phyloP scores from a whole-genome alignment of 2,797 vertebrate species.

The Presbytis comata region DNA sequence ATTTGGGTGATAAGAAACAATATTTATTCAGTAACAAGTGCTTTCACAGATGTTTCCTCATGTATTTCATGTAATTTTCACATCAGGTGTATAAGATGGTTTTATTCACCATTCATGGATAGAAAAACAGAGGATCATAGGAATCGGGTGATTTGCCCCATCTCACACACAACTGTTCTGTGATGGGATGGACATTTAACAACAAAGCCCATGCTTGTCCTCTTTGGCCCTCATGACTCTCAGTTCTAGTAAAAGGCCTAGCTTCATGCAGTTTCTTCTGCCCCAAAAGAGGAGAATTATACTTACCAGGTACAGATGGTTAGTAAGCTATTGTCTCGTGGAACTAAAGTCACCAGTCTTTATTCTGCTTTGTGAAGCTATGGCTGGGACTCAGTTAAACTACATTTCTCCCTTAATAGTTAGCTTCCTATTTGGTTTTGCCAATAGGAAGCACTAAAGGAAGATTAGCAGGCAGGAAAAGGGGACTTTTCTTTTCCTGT shows the following conservation, averaged over 20 bases:
- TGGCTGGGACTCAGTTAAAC: not conserved
- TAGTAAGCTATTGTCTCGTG: not conserved
- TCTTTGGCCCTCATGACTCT: not conserved
- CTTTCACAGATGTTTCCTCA: not conserved
- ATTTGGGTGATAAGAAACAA: not conserved
- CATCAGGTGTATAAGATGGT: not conserved
- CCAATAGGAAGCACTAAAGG: not conserved
- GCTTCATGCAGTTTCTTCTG: not conserved
- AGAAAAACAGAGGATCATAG: not conserved
- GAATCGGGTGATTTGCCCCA: not conserved
- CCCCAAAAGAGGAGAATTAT: not conserved
- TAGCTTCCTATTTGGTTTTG: not conserved
- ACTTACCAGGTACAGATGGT: not conserved
- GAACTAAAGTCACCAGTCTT: not conserved
- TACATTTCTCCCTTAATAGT: not conserved
- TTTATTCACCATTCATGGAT: not conserved
- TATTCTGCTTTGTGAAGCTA: not conserved
- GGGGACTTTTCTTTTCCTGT: not conserved
- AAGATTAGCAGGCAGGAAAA: not conserved
- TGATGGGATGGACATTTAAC: not conserved
- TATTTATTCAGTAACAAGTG: not conserved
- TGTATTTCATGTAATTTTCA: not conserved
- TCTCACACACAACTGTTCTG: not conserved
- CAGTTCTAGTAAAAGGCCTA: not conserved
- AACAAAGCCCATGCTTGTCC: not conserved